A percentile compares a stretch with the other conserved stretches of the same genome.
These are phyloP conservation scores for Phaonia tiefii DNA, from an alignment of 2,888 invertebrate species.

Conservation along the genomic window DNA sequence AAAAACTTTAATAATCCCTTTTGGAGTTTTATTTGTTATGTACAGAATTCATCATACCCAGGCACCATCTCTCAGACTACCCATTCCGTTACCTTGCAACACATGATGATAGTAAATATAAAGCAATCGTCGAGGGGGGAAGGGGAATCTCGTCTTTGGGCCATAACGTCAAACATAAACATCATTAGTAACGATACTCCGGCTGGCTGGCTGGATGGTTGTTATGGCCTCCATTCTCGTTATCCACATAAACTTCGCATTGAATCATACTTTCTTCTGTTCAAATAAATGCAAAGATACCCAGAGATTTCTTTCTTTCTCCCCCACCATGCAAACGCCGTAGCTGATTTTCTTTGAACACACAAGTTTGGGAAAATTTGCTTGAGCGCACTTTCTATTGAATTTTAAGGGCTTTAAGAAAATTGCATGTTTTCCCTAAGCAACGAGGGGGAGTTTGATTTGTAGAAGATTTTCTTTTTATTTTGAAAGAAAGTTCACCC, in stretches of 20 bases:
- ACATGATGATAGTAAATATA: constrained; percentile 35
- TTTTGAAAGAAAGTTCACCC: no score
- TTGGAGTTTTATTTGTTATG: constrained; percentile 32
- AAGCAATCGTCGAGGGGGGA: neutral
- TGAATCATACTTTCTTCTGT: constrained; percentile 5
- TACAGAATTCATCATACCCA: constrained; percentile 50
- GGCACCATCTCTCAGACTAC: constrained; percentile 49
- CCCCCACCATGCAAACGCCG: no score
- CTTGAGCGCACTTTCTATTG: neutral
- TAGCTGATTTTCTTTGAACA: neutral
- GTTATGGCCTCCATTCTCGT: neutral
- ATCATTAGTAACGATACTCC: constrained; percentile 51
- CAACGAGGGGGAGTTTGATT: neutral
- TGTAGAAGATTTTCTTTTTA: no score
- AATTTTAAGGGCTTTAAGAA: constrained; percentile 18
- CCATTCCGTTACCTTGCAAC: neutral
- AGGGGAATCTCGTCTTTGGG: neutral
- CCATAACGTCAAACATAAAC: constrained; percentile 45
- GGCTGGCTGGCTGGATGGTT: constrained; percentile 8
- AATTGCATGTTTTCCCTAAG: neutral
- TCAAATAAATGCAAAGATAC: constrained; percentile 21
- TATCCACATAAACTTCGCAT: neutral
- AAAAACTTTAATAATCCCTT: constrained; percentile 55
- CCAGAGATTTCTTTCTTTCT: neutral
- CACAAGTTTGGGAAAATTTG: neutral